Percentiles rank a stretch among this genome's conserved stretches.
These are phyloP conservation scores for Rugalucina vietnamica DNA, from an alignment of 2,888 invertebrate species.

Conservation along the genomic window DNA sequence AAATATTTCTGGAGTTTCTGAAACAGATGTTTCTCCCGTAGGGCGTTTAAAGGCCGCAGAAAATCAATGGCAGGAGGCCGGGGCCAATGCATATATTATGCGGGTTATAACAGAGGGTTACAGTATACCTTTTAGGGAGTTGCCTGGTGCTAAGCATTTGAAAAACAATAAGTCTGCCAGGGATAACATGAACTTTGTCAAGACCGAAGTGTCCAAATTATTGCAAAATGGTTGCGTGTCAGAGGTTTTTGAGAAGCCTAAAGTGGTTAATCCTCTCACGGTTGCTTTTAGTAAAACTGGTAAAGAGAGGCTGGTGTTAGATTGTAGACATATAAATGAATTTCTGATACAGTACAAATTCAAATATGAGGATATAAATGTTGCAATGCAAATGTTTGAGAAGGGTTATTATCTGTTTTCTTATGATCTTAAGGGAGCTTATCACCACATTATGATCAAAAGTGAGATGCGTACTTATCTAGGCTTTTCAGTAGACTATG, in stretches of 20 bases:
- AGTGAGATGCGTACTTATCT: not conserved
- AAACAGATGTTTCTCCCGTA: not conserved
- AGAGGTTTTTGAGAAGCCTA: not conserved
- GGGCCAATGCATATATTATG: not conserved
- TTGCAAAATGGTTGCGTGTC: not conserved
- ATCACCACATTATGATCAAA: not conserved
- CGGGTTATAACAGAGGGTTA: not conserved
- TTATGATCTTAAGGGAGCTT: not conserved
- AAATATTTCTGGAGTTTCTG: no score
- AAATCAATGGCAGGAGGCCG: not conserved
- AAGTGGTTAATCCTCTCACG: not conserved
- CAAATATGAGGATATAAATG: constrained; percentile 12
- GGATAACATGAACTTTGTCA: not conserved
- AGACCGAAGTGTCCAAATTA: not conserved
- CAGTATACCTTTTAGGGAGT: not conserved
- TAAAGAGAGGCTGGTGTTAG: not conserved
- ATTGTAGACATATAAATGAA: constrained; percentile 6
- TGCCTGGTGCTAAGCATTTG: not conserved
- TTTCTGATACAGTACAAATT: not conserved
- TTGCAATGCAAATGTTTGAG: constrained; percentile 1
- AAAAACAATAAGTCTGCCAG: constrained; percentile 11
- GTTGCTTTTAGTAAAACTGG: not conserved
- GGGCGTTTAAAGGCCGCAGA: not conserved
- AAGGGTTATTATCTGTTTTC: not conserved
- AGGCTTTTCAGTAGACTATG: not conserved